phyloP scores from a whole-genome alignment of 2,113 vertebrate species.

The Chaetodon auriga region DNA sequence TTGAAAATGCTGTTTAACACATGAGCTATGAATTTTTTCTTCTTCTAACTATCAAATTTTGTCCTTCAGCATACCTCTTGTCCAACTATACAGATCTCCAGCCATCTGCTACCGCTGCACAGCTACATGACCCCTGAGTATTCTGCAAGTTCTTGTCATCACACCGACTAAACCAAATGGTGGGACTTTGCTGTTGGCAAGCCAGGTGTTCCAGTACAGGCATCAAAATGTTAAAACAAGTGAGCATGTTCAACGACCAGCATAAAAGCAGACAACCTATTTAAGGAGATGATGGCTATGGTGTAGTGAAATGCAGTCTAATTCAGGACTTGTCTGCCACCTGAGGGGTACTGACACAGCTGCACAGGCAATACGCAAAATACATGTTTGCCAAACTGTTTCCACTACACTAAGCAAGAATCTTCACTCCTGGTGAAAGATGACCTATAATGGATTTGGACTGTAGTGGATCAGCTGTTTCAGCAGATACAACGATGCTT shows the following conservation, averaged over 20 bases:
- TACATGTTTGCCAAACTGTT: not conserved
- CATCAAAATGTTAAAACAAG: not conserved
- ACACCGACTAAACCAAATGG: slow-evolving; percentile 34
- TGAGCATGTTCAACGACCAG: not conserved
- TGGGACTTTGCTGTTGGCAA: slow-evolving; percentile 10
- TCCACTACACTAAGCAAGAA: not conserved
- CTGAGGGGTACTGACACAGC: not conserved
- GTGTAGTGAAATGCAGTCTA: not conserved
- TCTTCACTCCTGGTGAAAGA: not conserved
- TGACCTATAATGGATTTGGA: not conserved
- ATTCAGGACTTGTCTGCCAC: not conserved
- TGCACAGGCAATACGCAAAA: not conserved
- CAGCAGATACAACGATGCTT: not conserved
- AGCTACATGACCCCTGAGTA: slow-evolving; percentile 29
- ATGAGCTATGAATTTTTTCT: slow-evolving; percentile 13
- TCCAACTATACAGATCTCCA: slow-evolving; percentile 22
- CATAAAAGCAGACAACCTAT: not conserved
- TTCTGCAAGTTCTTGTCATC: slow-evolving; percentile 55
- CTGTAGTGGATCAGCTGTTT: not conserved
- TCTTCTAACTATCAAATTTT: slow-evolving; percentile 4
- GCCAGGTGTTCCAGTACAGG: not conserved
- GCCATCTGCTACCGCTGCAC: slow-evolving; percentile 19
- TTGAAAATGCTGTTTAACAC: not conserved
- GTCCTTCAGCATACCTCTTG: slow-evolving; percentile 32
- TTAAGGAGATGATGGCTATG: not conserved